Evolutionary conservation across 2,113 vertebrate genomes (phyloP).

Genomic region (Toxotes jaculatrix): DNA sequence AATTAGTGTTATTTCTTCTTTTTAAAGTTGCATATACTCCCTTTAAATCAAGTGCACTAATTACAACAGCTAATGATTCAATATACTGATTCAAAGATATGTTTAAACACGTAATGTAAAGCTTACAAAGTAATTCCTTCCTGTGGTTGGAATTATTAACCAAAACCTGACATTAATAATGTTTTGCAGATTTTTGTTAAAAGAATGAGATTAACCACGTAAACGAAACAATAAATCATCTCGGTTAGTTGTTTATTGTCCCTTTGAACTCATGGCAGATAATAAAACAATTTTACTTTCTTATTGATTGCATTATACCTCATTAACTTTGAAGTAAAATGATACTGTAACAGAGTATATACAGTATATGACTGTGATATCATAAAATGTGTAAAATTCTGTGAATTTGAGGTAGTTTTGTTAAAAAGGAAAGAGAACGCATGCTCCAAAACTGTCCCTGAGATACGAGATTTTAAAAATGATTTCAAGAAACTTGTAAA

Average conservation of each 20-base stretch:
- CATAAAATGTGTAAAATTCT: background rate
- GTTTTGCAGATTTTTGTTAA: background rate
- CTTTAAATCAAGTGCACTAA: too few species aligned
- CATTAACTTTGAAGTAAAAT: background rate
- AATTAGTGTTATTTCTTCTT: too few species aligned
- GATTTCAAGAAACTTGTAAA: conserved; percentile 28
- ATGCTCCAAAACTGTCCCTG: conserved; percentile 3
- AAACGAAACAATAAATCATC: background rate
- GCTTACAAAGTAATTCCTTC: too few species aligned
- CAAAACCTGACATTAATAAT: background rate
- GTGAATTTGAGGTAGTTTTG: background rate
- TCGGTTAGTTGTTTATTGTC: background rate
- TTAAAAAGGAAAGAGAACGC: background rate
- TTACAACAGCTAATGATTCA: too few species aligned
- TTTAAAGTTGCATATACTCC: too few species aligned
- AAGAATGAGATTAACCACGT: background rate
- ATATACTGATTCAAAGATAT: too few species aligned
- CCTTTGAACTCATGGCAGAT: background rate
- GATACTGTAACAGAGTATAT: background rate
- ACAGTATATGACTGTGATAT: background rate
- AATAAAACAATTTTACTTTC: background rate
- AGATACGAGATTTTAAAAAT: conserved; percentile 20
- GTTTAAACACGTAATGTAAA: too few species aligned
- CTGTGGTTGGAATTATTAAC: background rate
- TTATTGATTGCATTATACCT: background rate